These are phyloP conservation scores for Nycticebus coucang DNA, from an alignment of 2,113 vertebrate genomes.

Conservation along the genomic window DNA sequence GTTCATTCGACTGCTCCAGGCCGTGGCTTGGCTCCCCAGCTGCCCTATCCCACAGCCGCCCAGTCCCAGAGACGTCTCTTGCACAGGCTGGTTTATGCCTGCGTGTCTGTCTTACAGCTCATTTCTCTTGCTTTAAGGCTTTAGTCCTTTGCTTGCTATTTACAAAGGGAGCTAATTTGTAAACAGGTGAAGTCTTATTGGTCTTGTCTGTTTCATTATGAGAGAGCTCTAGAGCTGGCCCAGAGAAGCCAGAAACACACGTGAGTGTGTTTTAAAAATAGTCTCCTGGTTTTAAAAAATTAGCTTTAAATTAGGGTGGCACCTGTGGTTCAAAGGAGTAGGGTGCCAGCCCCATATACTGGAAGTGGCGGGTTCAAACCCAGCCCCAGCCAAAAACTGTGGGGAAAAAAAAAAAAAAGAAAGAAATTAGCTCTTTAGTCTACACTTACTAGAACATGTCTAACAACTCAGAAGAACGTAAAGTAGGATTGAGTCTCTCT, in stretches of 20 bases:
- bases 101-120: fast-evolving
- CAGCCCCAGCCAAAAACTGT: no score
- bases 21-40: background rate
- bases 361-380: no score
- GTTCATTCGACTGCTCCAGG: fast-evolving
- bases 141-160: background rate
- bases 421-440: background rate
- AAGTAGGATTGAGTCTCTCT: background rate
- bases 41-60: no score
- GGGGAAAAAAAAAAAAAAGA: background rate
- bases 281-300: background rate
- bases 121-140: background rate
- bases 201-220: background rate
- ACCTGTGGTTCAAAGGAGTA: no score
- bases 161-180: background rate
- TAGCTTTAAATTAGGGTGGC: background rate
- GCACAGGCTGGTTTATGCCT: background rate
- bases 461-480: background rate
- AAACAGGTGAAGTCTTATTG: background rate
- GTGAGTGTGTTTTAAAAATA: no score
- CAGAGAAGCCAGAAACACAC: background rate
- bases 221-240: background rate
- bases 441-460: background rate
- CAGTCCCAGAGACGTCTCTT: fast-evolving
- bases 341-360: no score